phyloP scores from a whole-genome alignment of 1,140 invertebrate species.

The Rhagoletis zephyria region DNA sequence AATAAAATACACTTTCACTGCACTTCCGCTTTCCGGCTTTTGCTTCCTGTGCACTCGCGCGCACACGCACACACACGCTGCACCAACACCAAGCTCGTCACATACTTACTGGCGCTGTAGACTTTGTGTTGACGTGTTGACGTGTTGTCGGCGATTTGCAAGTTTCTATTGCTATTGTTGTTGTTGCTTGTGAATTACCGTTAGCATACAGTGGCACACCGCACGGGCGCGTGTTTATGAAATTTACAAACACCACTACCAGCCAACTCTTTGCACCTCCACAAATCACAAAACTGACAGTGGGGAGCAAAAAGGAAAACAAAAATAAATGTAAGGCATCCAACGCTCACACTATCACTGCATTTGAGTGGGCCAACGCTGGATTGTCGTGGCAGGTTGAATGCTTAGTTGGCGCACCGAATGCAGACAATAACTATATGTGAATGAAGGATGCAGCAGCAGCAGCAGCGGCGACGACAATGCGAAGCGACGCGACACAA shows the following conservation, averaged over 20 bases:
- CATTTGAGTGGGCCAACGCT: too few relatives aligned
- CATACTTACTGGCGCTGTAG: not conserved
- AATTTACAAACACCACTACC: too few relatives aligned
- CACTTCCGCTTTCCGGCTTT: slow-evolving; percentile 11
- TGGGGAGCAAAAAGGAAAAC: not conserved
- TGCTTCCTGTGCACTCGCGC: not conserved
- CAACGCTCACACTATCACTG: too few relatives aligned
- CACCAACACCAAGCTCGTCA: not conserved
- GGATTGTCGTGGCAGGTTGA: too few relatives aligned
- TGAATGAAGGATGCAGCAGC: too few relatives aligned
- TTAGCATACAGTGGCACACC: not conserved
- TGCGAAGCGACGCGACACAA: slow-evolving; percentile 6
- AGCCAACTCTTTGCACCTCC: too few relatives aligned
- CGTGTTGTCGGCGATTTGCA: not conserved
- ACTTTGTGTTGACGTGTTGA: not conserved
- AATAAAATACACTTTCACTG: slow-evolving; percentile 4
- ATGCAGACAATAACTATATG: not conserved
- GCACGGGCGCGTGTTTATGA: not conserved
- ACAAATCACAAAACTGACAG: not conserved
- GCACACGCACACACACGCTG: not conserved
- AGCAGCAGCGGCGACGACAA: not conserved
- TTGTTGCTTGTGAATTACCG: not conserved
- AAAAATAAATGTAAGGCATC: not conserved
- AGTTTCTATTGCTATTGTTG: not conserved
- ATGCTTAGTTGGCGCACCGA: not conserved